These are phyloP conservation scores for Periplaneta americana DNA, from an alignment of 1,140 invertebrate genomes.

Conservation along the genomic window DNA sequence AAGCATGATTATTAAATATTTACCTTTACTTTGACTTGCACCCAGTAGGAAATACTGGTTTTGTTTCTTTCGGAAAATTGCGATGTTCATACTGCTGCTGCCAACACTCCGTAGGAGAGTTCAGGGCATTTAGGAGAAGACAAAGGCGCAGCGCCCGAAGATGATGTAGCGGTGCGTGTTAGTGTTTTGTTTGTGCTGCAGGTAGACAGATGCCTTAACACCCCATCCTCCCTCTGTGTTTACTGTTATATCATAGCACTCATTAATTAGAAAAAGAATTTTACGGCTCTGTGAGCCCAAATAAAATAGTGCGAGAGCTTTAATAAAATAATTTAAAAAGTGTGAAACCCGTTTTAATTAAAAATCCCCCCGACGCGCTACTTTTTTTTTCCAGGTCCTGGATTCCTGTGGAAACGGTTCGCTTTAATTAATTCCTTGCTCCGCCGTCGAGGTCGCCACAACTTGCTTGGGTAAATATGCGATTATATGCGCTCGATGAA, in stretches of 20 bases:
- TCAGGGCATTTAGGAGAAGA: too few species aligned
- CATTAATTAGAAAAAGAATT: not conserved
- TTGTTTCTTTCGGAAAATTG: too few species aligned
- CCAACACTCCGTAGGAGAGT: too few species aligned
- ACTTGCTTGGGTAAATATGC: too few species aligned
- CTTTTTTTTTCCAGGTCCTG: not conserved
- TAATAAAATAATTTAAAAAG: not conserved
- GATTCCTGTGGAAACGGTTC: not conserved
- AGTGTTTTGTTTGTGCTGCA: not conserved
- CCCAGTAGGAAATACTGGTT: too few species aligned
- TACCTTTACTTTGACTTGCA: too few species aligned
- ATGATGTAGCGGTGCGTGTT: too few species aligned
- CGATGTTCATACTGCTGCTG: too few species aligned
- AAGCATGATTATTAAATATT: too few species aligned
- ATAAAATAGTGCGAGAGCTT: not conserved
- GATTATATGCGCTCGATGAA: too few species aligned
- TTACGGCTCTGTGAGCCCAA: not conserved
- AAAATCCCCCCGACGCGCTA: not conserved
- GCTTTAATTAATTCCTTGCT: not conserved
- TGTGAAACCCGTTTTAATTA: not conserved
- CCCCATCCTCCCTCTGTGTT: not conserved
- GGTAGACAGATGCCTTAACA: too few species aligned
- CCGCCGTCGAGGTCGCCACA: not conserved
- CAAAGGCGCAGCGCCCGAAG: too few species aligned
- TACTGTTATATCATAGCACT: not conserved